phyloP scores from a whole-genome alignment of 2,888 invertebrate genomes.

The Dryocosmus kuriphilus region DNA sequence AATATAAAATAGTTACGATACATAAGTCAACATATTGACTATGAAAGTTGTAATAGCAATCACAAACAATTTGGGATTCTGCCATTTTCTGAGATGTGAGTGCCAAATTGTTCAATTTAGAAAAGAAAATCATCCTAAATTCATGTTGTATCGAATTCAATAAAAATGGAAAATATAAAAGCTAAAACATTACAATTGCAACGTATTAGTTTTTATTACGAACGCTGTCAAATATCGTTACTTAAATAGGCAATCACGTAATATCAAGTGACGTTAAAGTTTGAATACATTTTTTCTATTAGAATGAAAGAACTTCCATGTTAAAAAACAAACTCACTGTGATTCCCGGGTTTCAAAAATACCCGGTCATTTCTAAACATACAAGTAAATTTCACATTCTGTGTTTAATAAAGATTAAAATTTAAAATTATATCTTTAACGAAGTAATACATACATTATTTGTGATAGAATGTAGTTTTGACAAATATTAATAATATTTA shows the following conservation, averaged over 20 bases:
- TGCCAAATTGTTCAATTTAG: constrained; percentile 29
- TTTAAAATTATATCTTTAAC: too few species aligned
- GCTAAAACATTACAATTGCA: neutral
- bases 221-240: too few species aligned
- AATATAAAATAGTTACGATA: neutral
- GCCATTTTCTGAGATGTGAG: constrained; percentile 21
- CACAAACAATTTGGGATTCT: constrained; percentile 22
- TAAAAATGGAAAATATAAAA: neutral
- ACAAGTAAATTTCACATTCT: neutral
- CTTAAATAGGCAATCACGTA: too few species aligned
- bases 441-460: too few species aligned
- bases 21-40: neutral
- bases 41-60: constrained; percentile 4
- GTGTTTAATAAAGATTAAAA: neutral
- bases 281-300: neutral
- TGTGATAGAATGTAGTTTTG: too few species aligned
- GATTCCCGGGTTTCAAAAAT: neutral
- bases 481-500: too few species aligned
- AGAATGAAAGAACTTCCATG: neutral
- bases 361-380: neutral
- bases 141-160: neutral
- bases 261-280: neutral
- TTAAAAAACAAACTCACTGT: neutral
- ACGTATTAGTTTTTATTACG: too few species aligned
- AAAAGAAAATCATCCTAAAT: constrained; percentile 10